These are phyloP conservation scores for Drosophila peninsularis DNA, from an alignment of 2,888 invertebrate genomes.

Conservation along the genomic window DNA sequence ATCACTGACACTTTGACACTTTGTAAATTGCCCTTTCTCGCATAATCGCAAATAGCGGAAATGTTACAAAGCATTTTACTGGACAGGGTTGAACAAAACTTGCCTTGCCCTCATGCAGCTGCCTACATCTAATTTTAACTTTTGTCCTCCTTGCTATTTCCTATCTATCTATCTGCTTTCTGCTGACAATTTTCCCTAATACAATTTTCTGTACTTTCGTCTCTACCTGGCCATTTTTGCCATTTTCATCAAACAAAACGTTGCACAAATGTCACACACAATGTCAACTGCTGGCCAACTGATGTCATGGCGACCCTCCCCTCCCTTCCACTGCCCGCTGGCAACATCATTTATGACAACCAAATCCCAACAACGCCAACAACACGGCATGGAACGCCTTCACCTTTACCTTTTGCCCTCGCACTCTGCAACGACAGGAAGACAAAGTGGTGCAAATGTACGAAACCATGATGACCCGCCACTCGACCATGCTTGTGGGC, in stretches of 20 bases:
- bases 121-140: slow-evolving; percentile 70
- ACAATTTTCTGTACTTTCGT: slow-evolving; percentile 57
- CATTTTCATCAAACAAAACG: slow-evolving; percentile 77
- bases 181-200: slow-evolving; percentile 68
- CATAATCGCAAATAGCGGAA: slow-evolving; percentile 74
- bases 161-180: slow-evolving; percentile 25
- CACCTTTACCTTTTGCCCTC: slow-evolving; percentile 38
- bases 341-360: slow-evolving; percentile 76
- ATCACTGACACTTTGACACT: slow-evolving; percentile 81
- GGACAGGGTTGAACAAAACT: slow-evolving; percentile 14
- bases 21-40: slow-evolving; percentile 78
- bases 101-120: background rate
- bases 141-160: slow-evolving; percentile 37
- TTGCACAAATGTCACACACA: slow-evolving; percentile 73
- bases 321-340: slow-evolving; percentile 12
- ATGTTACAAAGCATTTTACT: slow-evolving; percentile 73
- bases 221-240: slow-evolving; percentile 34
- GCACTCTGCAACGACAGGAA: slow-evolving; percentile 85
- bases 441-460: slow-evolving; percentile 96
- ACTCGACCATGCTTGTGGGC: slow-evolving; percentile 96
- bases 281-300: slow-evolving; percentile 73
- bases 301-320: slow-evolving; percentile 48
- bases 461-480: slow-evolving; percentile 97
- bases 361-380: slow-evolving; percentile 66
- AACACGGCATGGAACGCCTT: slow-evolving; percentile 50